phyloP scores from a whole-genome alignment of 37 sponge, comb jelly and placozoan genomes.

The Petrosia ficiformis region DNA sequence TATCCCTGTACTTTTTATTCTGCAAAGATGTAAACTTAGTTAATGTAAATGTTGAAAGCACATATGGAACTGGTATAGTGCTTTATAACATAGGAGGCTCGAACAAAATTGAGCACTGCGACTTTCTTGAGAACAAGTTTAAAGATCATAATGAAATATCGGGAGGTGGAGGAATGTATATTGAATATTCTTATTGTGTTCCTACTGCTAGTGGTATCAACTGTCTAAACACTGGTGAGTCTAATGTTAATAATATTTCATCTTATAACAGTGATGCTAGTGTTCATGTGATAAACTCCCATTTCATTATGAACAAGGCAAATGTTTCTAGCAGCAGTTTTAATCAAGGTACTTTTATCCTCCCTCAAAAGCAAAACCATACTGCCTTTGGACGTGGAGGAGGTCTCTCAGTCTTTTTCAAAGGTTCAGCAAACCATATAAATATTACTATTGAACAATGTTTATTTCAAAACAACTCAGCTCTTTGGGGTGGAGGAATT shows the following conservation, averaged over 20 bases:
- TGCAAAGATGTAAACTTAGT: constrained; percentile 29
- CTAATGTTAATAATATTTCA: neutral
- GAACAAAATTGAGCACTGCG: neutral
- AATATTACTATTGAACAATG: neutral
- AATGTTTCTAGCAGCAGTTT: neutral
- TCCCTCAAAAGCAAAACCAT: constrained; percentile 41
- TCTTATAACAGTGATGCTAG: constrained; percentile 1
- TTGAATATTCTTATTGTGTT: constrained; percentile 36
- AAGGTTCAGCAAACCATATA: constrained; percentile 39
- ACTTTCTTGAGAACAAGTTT: constrained; percentile 7
- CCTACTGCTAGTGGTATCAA: neutral
- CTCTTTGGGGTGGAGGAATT: neutral
- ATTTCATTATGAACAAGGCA: constrained; percentile 28
- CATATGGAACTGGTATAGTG: constrained; percentile 34
- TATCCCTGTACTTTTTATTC: constrained; percentile 31
- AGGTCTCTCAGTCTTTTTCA: constrained; percentile 63
- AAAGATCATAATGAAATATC: neutral
- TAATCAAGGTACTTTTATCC: neutral
- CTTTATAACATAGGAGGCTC: constrained; percentile 37
- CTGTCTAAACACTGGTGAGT: neutral
- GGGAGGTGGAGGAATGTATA: constrained; percentile 42
- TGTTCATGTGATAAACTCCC: neutral
- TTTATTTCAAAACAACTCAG: constrained; percentile 24
- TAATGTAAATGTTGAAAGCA: constrained; percentile 8
- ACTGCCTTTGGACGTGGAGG: constrained; percentile 73